phyloP scores from a whole-genome alignment of 1,140 invertebrate genomes.

The Pristionchus pacificus region DNA sequence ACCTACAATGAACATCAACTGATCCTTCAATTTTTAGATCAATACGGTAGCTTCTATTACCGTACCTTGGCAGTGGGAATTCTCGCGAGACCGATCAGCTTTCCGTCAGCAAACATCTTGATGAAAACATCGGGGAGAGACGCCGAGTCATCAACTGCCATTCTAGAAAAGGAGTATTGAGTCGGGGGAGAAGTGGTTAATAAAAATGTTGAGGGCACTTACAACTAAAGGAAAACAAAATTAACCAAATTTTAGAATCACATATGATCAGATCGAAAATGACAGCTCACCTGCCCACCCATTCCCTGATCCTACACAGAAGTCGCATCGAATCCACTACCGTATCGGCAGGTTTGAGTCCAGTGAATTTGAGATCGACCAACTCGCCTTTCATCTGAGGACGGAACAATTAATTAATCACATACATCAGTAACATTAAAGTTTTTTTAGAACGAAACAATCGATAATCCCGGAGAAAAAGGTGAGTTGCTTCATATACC shows the following conservation, averaged over 20 bases:
- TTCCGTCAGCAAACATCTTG: not conserved
- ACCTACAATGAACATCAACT: not conserved
- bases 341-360: not conserved
- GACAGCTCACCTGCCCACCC: not conserved
- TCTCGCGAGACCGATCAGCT: not conserved
- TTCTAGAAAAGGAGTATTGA: no score
- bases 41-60: no score
- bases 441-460: no score
- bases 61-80: not conserved
- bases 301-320: not conserved
- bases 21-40: no score
- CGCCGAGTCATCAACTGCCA: not conserved
- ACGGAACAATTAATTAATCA: not conserved
- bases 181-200: no score
- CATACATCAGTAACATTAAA: not conserved
- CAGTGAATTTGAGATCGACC: not conserved
- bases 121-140: not conserved
- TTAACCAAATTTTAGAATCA: no score
- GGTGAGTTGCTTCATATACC: no score
- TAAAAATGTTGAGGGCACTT: no score
- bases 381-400: not conserved
- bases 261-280: no score
- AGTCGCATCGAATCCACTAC: not conserved
- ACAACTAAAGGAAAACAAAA: no score
- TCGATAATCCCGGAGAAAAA: no score